phyloP scores from a whole-genome alignment of 2,797 vertebrate genomes.

The Bradypus variegatus region DNA sequence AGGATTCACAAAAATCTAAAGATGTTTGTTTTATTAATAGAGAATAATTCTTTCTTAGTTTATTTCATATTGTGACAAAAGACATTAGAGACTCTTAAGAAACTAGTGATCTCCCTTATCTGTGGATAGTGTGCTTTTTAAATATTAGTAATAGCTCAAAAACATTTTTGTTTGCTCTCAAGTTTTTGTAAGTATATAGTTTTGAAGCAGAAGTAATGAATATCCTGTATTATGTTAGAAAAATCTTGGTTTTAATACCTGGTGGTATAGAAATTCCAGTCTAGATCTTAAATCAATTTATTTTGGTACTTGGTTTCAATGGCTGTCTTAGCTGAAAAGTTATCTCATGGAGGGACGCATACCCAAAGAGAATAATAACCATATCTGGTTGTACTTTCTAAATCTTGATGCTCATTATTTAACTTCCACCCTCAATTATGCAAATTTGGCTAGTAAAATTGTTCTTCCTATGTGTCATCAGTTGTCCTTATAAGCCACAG shows the following conservation, averaged over 20 bases:
- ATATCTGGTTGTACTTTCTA: not conserved
- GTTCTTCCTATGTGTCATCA: not conserved
- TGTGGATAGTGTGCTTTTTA: constrained; percentile 28
- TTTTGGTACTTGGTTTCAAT: constrained; percentile 10
- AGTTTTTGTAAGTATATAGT: not conserved
- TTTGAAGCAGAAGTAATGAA: constrained; percentile 8
- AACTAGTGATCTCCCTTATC: not conserved
- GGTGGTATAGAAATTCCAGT: constrained; percentile 13
- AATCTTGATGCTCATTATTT: not conserved
- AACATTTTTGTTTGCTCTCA: constrained; percentile 32
- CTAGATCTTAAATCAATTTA: constrained; percentile 11
- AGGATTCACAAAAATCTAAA: not conserved
- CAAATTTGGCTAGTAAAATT: not conserved
- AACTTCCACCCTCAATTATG: not conserved
- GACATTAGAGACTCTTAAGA: constrained; percentile 2
- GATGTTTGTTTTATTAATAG: constrained; percentile 33
- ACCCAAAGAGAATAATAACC: not conserved
- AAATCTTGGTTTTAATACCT: constrained; percentile 25
- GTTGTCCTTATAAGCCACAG: not conserved
- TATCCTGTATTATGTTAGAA: not conserved
- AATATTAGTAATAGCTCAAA: constrained; percentile 36
- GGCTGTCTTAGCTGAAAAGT: not conserved
- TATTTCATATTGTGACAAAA: constrained; percentile 32
- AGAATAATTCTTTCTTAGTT: not conserved
- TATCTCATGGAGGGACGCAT: not conserved